A percentile compares a stretch with the other conserved stretches of the same genome.
These are phyloP conservation scores for Ictalurus punctatus DNA, from an alignment of 2,113 vertebrate genomes.

Conservation along the genomic window DNA sequence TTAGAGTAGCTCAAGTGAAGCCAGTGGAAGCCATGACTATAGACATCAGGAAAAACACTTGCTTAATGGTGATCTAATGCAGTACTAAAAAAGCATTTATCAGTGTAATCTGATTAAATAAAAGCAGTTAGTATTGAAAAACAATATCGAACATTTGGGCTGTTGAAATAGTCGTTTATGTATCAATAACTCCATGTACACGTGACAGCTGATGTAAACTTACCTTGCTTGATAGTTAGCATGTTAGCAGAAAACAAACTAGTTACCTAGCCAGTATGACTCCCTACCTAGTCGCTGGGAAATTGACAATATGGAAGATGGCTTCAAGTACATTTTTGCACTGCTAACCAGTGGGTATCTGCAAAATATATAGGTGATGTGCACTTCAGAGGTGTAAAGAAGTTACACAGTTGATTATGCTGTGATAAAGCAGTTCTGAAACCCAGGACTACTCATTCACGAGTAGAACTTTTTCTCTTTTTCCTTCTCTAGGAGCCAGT, in stretches of 20 bases:
- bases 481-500: background rate
- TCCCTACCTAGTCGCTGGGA: background rate
- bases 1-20: background rate
- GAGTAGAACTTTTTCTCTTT: background rate
- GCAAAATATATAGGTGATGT: background rate
- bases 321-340: background rate
- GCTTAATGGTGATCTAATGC: background rate
- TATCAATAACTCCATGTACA: background rate
- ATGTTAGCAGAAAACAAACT: background rate
- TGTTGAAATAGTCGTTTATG: background rate
- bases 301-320: background rate
- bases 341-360: background rate
- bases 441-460: background rate
- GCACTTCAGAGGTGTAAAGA: background rate
- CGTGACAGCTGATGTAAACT: background rate
- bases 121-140: background rate
- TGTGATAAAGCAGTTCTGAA: background rate
- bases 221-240: background rate
- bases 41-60: background rate
- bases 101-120: background rate
- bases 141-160: background rate
- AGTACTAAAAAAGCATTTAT: background rate
- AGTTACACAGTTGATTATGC: background rate
- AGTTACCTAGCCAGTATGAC: background rate
- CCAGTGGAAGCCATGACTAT: background rate